Conservation (phyloP, 2,797 vertebrate species). For the Simalia tracyae region DNA sequence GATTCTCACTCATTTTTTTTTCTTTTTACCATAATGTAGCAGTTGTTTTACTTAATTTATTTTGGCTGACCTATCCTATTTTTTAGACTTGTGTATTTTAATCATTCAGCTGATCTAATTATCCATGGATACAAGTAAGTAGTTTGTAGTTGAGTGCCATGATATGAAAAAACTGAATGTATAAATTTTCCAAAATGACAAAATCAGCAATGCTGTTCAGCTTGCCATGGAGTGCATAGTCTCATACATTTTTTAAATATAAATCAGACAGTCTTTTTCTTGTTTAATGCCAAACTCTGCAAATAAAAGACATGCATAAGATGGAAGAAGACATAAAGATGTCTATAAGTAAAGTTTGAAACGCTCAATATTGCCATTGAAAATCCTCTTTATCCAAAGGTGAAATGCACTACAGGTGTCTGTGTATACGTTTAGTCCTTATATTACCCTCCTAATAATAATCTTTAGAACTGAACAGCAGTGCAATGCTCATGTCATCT, state of each 20-base stretch:
- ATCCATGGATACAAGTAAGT: slow-evolving; percentile 14
- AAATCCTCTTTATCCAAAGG: slow-evolving; percentile 50
- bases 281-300: slow-evolving; percentile 57
- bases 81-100: slow-evolving; percentile 35
- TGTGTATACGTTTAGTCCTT: background rate
- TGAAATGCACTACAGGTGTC: slow-evolving; percentile 10
- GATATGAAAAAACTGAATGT: slow-evolving; percentile 23
- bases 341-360: slow-evolving; percentile 28
- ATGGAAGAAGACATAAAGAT: slow-evolving; percentile 34
- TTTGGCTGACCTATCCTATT: slow-evolving; percentile 14
- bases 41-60: slow-evolving; percentile 8
- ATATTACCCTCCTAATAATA: accelerated
- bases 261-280: slow-evolving; percentile 48
- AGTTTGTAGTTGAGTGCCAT: slow-evolving; percentile 9
- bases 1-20: background rate
- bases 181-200: slow-evolving; percentile 42
- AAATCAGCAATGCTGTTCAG: slow-evolving; percentile 44
- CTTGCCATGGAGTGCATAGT: slow-evolving; percentile 43
- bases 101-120: slow-evolving; percentile 46
- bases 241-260: slow-evolving; percentile 50
- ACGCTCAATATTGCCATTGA: slow-evolving; percentile 39
- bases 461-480: background rate
- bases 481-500: slow-evolving; percentile 11
- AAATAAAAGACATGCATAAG: slow-evolving; percentile 44
- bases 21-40: background rate